A percentile compares a stretch with the other conserved stretches of the same genome.
These are phyloP conservation scores for Palythoa heliodiscus DNA, from an alignment of 92 coral and sea anemone genomes.

Conservation along the genomic window DNA sequence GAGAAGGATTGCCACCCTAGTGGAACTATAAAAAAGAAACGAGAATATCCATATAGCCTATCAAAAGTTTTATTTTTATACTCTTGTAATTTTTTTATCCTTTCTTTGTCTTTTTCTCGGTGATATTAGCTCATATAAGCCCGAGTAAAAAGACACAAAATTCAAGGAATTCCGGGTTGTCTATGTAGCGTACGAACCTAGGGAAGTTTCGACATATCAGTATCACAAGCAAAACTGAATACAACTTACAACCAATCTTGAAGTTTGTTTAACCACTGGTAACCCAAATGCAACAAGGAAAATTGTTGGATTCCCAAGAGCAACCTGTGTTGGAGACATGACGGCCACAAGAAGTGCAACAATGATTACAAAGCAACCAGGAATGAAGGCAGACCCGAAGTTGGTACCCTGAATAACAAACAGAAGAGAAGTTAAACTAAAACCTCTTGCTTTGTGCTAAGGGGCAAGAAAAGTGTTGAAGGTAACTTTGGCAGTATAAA, in stretches of 20 bases:
- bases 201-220: not conserved
- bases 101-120: too few species aligned
- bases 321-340: constrained; percentile 8
- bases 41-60: too few species aligned
- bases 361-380: not conserved
- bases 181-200: too few species aligned
- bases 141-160: too few species aligned
- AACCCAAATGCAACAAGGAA: constrained; percentile 21
- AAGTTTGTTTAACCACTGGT: not conserved
- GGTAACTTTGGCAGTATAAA: too few species aligned
- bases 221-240: not conserved
- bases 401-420: constrained; percentile 5
- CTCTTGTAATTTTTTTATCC: too few species aligned
- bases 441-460: not conserved
- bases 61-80: too few species aligned
- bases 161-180: too few species aligned
- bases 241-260: constrained; percentile 21
- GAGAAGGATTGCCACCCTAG: too few species aligned
- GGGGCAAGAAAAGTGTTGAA: too few species aligned
- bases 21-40: too few species aligned
- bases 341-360: constrained; percentile 2
- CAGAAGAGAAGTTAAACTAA: not conserved
- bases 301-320: not conserved
- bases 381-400: not conserved
- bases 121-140: too few species aligned